phyloP scores from a whole-genome alignment of 2,113 vertebrate genomes.

The Puntigrus tetrazona region DNA sequence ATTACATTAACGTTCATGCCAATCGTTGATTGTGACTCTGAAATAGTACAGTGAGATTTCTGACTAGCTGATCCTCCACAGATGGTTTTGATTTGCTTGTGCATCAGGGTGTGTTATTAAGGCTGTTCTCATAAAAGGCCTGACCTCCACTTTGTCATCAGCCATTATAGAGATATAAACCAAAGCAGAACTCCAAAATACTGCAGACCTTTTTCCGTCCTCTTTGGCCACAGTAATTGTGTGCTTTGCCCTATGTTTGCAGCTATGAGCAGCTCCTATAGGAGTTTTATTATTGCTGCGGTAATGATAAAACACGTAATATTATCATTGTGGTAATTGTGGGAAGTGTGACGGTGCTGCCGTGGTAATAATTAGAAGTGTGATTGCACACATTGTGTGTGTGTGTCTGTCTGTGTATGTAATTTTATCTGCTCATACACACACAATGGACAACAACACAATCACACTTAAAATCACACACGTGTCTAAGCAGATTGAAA shows the following conservation, averaged over 20 bases:
- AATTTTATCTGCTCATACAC: background rate
- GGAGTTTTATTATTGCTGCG: background rate
- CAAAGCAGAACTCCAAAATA: slow-evolving; percentile 20
- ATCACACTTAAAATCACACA: background rate
- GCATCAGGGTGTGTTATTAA: slow-evolving; percentile 44
- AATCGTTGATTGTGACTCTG: background rate
- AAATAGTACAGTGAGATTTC: background rate
- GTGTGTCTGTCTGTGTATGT: background rate
- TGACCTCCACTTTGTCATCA: slow-evolving; percentile 48
- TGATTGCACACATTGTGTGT: slow-evolving; percentile 15
- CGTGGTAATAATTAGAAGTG: slow-evolving; percentile 15
- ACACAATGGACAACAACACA: background rate
- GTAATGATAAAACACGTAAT: slow-evolving; percentile 3
- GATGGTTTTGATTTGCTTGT: slow-evolving; percentile 49
- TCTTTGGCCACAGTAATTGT: background rate
- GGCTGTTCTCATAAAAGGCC: slow-evolving; percentile 17
- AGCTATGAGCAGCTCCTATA: background rate
- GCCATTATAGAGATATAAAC: slow-evolving; percentile 20
- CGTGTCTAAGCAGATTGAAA: background rate
- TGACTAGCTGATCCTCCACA: background rate
- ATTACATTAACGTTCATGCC: background rate
- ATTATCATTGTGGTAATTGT: slow-evolving; percentile 22
- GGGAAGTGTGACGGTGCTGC: slow-evolving; percentile 12
- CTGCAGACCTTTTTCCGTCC: background rate
- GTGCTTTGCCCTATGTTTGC: background rate